These are phyloP conservation scores for Leptinotarsa lineolata DNA, from an alignment of 1,140 invertebrate genomes.

Conservation along the genomic window DNA sequence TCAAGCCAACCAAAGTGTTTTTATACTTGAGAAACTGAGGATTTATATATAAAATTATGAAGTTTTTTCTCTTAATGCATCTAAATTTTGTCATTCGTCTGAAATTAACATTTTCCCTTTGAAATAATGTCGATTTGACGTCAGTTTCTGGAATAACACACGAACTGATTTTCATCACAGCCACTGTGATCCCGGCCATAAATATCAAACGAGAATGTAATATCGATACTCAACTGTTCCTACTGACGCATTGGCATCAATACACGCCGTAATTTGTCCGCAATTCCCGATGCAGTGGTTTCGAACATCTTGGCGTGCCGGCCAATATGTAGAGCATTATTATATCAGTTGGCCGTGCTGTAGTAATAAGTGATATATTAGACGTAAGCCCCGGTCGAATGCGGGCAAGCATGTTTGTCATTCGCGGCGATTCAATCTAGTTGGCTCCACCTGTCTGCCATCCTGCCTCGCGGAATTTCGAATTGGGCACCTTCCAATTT, in stretches of 20 bases:
- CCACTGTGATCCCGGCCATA: too few relatives aligned
- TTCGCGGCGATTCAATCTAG: neutral
- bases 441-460: constrained; percentile 4
- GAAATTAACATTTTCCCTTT: too few relatives aligned
- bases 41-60: too few relatives aligned
- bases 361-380: constrained; percentile 5
- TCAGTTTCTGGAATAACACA: too few relatives aligned
- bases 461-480: neutral
- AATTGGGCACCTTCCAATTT: constrained; percentile 8
- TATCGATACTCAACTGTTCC: neutral
- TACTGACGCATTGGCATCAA: constrained; percentile 1
- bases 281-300: constrained; percentile 4
- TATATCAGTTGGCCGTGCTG: neutral
- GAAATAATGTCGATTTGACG: too few relatives aligned
- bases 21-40: too few relatives aligned
- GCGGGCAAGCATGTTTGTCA: constrained; percentile 4
- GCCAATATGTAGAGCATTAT: constrained; percentile 6
- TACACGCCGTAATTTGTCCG: neutral
- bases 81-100: too few relatives aligned
- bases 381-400: constrained; percentile 4
- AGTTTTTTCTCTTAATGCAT: too few relatives aligned
- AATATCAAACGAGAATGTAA: neutral
- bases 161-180: too few relatives aligned
- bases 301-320: constrained; percentile 3
- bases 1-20: too few relatives aligned